Base-by-base conservation (phyloP, 2,888 invertebrate species). In the Eristalis pertinax region DNA sequence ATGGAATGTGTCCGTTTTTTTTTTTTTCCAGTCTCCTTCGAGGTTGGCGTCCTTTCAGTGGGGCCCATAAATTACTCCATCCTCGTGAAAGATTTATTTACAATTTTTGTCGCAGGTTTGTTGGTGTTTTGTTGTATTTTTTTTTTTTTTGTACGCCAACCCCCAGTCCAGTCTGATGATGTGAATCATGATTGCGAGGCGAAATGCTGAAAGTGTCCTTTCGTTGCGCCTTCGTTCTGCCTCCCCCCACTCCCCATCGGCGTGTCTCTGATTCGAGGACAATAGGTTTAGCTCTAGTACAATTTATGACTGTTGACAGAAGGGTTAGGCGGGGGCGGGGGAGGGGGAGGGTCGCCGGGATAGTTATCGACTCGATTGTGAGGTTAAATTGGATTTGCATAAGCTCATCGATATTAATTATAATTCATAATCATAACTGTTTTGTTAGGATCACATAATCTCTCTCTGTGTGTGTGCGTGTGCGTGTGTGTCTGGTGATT, bases 381-480 rank as follows among this genome's bases (percentile, higher is more conserved):
- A 24, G 76, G 69, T 73, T 76, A 87, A 84, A 87, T 87, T 84
- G 73, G 87, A 87, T 87, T 87, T 87, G 87, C 87, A 87, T 87
- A 87, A 84, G 84, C 87, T 80, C 84, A 76, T 87, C 87, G 87
- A 87, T 87, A 87, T 87, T 79, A 87, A 87, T 87, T 84, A 87
- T 87, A 87, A 84, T 80, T 87, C 76, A 87, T 84, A 87, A 84
- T 79, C 87, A 84, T 87, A 79, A 76, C 78, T 80, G 87, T 80
- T 87, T 87, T 87, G 87, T 87, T 80, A 87, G 83, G 84, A 87
- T 80, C 79, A 75, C 78, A 58, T 29, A 73, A 58, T 77, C 65
- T 72, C 69, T n/a, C n/a, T n/a, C 60, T 76, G 7, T 67, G 19
- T 24, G n/a, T 56, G 0, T 26, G 26, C 1, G 10, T 69, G 1